Evolutionary conservation across 2,888 invertebrate genomes (phyloP).

Genomic region (Orthosia incerta): DNA sequence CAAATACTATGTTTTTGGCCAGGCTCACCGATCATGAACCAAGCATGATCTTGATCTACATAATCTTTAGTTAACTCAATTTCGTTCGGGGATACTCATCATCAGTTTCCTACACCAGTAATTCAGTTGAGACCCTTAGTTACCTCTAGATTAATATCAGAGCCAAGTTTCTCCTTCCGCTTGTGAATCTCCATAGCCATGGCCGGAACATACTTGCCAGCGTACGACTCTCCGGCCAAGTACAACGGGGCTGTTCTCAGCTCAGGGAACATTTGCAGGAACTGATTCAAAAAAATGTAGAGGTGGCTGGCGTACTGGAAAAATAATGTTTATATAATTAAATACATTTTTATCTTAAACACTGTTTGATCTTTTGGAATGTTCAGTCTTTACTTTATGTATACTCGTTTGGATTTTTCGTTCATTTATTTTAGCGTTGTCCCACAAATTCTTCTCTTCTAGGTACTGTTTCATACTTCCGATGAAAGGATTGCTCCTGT

Average conservation of each 20-base stretch:
- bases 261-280: conserved; percentile 92
- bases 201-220: conserved; percentile 91
- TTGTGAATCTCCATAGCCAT: conserved; percentile 90
- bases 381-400: background rate
- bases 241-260: conserved; percentile 91
- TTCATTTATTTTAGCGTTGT: background rate
- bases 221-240: conserved; percentile 93
- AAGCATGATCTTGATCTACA: no score
- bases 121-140: no score
- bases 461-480: no score
- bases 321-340: background rate
- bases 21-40: no score
- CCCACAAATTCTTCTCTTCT: background rate
- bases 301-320: conserved; percentile 89
- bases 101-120: no score
- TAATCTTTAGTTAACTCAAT: no score
- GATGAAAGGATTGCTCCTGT: no score
- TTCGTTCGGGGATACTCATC: no score
- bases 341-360: no score
- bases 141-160: conserved; percentile 87
- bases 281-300: conserved; percentile 90
- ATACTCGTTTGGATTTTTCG: background rate
- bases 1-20: no score
- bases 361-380: background rate
- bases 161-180: conserved; percentile 72